Evolutionary conservation across 30 jellyfish, hydroid and myxozoan species (phyloP).

Genomic region (Aurelia sp.): DNA sequence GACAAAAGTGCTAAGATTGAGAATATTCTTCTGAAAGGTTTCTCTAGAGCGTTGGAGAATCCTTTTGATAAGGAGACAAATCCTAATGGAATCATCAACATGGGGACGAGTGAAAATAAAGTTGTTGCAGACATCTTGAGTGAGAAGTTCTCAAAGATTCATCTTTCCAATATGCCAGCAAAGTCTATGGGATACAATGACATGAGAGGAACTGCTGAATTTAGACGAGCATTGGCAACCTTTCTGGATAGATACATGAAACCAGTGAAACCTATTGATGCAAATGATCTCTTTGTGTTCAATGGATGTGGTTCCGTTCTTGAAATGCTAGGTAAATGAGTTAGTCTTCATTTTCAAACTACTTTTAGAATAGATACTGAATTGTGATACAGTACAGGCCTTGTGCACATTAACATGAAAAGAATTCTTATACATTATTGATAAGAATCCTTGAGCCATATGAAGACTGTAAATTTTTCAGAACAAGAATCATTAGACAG

Average conservation of each 20-base stretch:
- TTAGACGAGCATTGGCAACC: slow-evolving; percentile 65
- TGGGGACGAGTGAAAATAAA: slow-evolving; percentile 87
- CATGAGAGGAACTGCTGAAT: slow-evolving; percentile 58
- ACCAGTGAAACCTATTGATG: slow-evolving; percentile 40
- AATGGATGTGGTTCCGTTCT: slow-evolving; percentile 88
- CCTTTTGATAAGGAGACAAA: slow-evolving; percentile 57
- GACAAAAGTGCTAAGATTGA: neutral
- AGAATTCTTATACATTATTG: too few species aligned
- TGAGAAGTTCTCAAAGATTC: slow-evolving; percentile 38
- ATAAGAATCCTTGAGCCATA: too few species aligned
- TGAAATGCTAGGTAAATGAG: slow-evolving; percentile 65
- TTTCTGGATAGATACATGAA: slow-evolving; percentile 62
- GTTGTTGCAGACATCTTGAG: slow-evolving; percentile 46
- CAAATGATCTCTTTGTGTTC: slow-evolving; percentile 61
- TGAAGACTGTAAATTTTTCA: too few species aligned
- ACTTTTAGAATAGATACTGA: too few species aligned
- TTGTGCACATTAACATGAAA: too few species aligned
- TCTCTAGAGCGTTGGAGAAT: slow-evolving; percentile 50
- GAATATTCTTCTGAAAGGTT: slow-evolving; percentile 30
- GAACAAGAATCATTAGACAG: too few species aligned
- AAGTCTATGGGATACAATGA: slow-evolving; percentile 55
- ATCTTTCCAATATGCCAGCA: slow-evolving; percentile 43
- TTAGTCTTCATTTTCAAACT: too few species aligned
- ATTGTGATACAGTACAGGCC: too few species aligned
- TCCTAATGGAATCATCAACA: slow-evolving; percentile 82